phyloP scores from a whole-genome alignment of 1,140 invertebrate species.

The Belonocnema kinseyi region DNA sequence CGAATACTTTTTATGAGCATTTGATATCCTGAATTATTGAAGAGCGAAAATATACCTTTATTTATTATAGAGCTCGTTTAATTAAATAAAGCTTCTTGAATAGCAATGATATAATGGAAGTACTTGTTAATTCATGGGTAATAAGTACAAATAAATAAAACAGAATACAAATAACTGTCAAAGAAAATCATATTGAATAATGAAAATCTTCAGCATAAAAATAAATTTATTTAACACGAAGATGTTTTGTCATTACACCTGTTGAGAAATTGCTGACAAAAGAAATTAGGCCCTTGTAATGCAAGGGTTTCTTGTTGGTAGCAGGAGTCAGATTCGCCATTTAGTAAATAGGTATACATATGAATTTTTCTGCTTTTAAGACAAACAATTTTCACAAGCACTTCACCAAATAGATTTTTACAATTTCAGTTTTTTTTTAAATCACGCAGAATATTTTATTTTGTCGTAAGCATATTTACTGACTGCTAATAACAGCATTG shows the following conservation, averaged over 20 bases:
- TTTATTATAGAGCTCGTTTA: no score
- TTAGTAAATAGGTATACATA: neutral
- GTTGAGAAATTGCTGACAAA: slow-evolving; percentile 18
- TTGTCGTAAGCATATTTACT: neutral
- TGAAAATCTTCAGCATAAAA: slow-evolving; percentile 1
- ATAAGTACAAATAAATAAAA: no score
- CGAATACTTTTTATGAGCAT: no score
- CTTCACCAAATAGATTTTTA: neutral
- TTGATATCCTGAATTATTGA: no score
- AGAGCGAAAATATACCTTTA: no score
- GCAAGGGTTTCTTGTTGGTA: neutral
- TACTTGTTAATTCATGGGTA: no score
- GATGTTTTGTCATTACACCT: slow-evolving; percentile 17
- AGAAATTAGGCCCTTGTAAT: neutral
- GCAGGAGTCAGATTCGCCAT: neutral
- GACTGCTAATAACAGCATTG: neutral
- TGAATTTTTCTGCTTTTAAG: neutral
- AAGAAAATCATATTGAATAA: slow-evolving; percentile 24
- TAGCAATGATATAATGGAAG: no score
- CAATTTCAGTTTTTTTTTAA: neutral
- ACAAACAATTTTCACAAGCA: neutral
- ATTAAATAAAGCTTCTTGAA: no score
- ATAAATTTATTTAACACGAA: slow-evolving; percentile 19
- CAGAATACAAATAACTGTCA: slow-evolving; percentile 12
- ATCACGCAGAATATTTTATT: neutral